Base-by-base conservation (phyloP, 2,797 vertebrate species). In the Stomatorhinus walkeri region DNA sequence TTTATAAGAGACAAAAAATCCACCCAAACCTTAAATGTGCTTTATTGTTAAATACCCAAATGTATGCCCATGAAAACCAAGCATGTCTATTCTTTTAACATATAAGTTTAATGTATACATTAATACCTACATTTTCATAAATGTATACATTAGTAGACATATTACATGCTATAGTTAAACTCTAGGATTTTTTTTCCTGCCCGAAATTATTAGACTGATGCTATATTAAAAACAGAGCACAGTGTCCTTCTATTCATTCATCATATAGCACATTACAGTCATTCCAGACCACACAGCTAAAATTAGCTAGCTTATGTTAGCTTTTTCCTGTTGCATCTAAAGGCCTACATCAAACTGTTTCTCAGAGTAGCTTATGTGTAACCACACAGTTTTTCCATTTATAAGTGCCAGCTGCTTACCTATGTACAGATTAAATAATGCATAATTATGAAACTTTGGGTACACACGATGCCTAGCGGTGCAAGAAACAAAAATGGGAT, bases 11-110 rank as follows among this genome's bases (percentile, higher is more conserved):
- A 56, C 52, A 88, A 83, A 90, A 89, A 88, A 90, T 68, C 68
- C 52, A 89, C 91, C 84, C 88, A 90, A 79, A 88, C 85, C 46
- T 28, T n/a, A 89, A 88, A 88, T 84, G 76, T 87, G 76, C 24
- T 85, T 64, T 86, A 88, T 28, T 89, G 90, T 90, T 89, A 56
- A 68, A 90, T 89, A 88, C 81, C 36, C 48, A 88, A 90, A 85
- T 89, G 87, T 89, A 91, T 89, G 88, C 85, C 89, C 51, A 85
- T 90, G 88, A 87, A 76, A 90, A 76, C 64, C 59, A 14, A 22
- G 32, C 19, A 48, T 24, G 46, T 51, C 68, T 72, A 72, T 56
- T 88, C 72, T 56, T 49, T 36, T 36, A 61, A 36, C 52, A 32
- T 90, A 90, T 89, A 91, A 89, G 81, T 59, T 91, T 89, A 90